These are phyloP conservation scores for Pammene aurita DNA, from an alignment of 2,888 invertebrate genomes.

Conservation along the genomic window DNA sequence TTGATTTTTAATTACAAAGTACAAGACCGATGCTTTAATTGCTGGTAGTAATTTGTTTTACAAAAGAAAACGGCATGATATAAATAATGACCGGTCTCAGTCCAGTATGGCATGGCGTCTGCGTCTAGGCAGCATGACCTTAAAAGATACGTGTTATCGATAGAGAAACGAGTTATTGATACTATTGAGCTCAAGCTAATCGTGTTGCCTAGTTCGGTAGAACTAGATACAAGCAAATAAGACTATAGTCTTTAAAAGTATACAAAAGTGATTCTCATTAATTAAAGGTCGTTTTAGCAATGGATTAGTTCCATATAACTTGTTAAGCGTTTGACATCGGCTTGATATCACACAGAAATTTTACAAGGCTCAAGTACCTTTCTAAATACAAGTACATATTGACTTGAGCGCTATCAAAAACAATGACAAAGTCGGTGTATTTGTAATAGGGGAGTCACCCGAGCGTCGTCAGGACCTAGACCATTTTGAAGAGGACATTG, in stretches of 20 bases:
- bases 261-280: background rate
- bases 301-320: background rate
- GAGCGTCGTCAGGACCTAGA: too few species aligned
- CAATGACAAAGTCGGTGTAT: too few species aligned
- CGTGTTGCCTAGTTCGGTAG: slow-evolving; percentile 32
- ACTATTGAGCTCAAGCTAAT: slow-evolving; percentile 23
- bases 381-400: too few species aligned
- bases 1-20: slow-evolving; percentile 27
- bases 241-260: background rate
- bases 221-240: slow-evolving; percentile 17
- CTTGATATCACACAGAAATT: too few species aligned
- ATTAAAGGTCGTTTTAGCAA: background rate
- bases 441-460: too few species aligned
- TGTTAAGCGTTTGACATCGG: too few species aligned
- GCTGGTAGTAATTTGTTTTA: slow-evolving; percentile 6
- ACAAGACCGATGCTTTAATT: slow-evolving; percentile 11
- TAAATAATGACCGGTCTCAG: slow-evolving; percentile 12
- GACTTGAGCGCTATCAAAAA: too few species aligned
- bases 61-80: slow-evolving; percentile 18
- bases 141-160: slow-evolving; percentile 42
- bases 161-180: slow-evolving; percentile 41
- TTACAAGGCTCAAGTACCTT: too few species aligned
- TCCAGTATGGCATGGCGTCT: slow-evolving; percentile 16
- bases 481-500: too few species aligned
- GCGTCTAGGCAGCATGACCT: slow-evolving; percentile 31